Evolutionary conservation across 2,113 vertebrate genomes (phyloP).

Genomic region (Dipodomys merriami): DNA sequence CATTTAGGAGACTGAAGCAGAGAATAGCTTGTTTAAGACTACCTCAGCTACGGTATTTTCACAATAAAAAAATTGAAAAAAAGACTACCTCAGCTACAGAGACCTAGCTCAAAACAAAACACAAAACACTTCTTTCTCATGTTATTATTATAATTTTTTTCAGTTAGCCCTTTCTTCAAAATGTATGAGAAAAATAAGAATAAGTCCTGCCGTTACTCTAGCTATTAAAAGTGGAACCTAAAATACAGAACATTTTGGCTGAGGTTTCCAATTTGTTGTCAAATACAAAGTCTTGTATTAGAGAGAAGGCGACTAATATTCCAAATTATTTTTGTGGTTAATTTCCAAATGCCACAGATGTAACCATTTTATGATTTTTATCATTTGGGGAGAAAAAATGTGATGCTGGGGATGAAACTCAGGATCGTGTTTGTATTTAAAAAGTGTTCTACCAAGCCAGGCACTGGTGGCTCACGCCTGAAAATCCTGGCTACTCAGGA

Average conservation of each 20-base stretch:
- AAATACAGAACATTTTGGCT: not conserved
- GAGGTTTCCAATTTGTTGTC: constrained; percentile 19
- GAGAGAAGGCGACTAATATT: not conserved
- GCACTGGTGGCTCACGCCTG: too few relatives aligned
- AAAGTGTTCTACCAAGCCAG: not conserved
- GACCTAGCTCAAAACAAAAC: not conserved
- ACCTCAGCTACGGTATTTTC: not conserved
- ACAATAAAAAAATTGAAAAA: too few relatives aligned
- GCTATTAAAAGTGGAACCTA: not conserved
- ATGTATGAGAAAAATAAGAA: not conserved
- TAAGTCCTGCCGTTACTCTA: not conserved
- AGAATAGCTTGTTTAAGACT: not conserved
- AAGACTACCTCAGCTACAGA: not conserved
- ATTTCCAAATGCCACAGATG: constrained; percentile 41
- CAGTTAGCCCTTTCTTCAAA: not conserved
- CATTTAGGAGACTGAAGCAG: not conserved
- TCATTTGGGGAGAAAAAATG: not conserved
- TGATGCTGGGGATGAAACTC: not conserved
- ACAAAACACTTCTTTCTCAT: not conserved
- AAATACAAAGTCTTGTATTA: not conserved
- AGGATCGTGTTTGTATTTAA: not conserved
- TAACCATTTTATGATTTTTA: not conserved
- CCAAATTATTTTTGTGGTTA: not conserved
- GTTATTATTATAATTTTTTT: not conserved
- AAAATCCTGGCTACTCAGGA: too few relatives aligned